A percentile compares a stretch with the other conserved stretches of the same genome.
These are phyloP conservation scores for Galeopterus variegatus DNA, from an alignment of 2,113 vertebrate species.

Conservation along the genomic window DNA sequence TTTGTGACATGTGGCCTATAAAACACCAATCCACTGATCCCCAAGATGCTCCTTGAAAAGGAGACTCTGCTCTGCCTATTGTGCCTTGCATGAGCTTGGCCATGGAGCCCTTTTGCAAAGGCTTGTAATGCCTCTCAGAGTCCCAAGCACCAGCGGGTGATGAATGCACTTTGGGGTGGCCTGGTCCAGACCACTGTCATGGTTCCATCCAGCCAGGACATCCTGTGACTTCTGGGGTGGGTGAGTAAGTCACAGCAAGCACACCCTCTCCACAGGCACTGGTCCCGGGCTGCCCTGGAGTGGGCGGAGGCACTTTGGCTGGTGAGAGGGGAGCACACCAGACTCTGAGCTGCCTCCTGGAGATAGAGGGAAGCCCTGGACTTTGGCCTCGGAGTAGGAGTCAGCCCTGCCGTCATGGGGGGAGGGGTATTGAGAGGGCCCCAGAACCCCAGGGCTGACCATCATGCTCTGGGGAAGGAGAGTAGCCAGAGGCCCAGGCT, in stretches of 20 bases:
- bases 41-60: neutral
- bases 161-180: neutral
- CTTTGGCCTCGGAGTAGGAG: neutral
- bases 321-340: neutral
- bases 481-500: neutral
- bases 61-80: accelerated
- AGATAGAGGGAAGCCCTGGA: neutral
- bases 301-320: accelerated
- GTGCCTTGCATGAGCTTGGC: neutral
- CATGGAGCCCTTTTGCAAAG: accelerated
- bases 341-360: accelerated
- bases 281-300: neutral
- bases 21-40: accelerated
- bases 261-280: neutral
- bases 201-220: too few species aligned
- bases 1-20: accelerated
- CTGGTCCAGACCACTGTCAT: accelerated
- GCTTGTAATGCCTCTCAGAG: accelerated
- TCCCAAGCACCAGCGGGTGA: accelerated
- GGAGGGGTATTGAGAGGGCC: neutral
- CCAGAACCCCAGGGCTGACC: accelerated
- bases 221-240: neutral
- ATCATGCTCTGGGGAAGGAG: neutral
- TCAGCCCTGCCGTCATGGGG: neutral
- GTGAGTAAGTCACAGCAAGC: accelerated